Conservation (phyloP, 37 sponge, comb jelly and placozoan genomes). For the Beroe ovata region DNA sequence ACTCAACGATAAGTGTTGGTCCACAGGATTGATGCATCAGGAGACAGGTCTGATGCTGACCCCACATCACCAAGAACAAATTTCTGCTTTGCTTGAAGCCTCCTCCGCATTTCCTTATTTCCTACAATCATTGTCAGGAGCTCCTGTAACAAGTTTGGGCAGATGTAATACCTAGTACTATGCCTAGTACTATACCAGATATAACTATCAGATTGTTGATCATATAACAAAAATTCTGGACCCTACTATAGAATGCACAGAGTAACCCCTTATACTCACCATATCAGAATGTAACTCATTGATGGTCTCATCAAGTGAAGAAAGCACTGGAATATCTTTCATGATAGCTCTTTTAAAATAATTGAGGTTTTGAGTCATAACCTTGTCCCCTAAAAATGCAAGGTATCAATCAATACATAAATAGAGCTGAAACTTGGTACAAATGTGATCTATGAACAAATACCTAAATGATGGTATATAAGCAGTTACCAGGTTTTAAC, state of each 20-base stretch:
- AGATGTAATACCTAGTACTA: no score
- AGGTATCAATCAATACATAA: no score
- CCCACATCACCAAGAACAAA: slow-evolving; percentile 38
- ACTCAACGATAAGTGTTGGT: slow-evolving; percentile 18
- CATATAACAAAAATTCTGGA: no score
- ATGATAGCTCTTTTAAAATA: not conserved
- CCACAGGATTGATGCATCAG: slow-evolving; percentile 22
- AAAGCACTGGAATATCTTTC: not conserved
- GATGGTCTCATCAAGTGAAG: not conserved
- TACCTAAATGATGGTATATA: no score
- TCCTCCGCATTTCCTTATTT: slow-evolving; percentile 24
- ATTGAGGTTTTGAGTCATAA: slow-evolving; percentile 37
- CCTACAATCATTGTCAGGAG: slow-evolving; percentile 30
- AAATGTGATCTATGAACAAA: no score
- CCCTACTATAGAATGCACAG: no score
- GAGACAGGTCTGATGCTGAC: slow-evolving; percentile 11
- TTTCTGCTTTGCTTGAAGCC: slow-evolving; percentile 31
- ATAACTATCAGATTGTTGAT: no score
- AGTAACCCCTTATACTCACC: no score
- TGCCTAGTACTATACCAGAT: no score
- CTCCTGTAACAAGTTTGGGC: not conserved
- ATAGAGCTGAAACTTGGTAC: no score
- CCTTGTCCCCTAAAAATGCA: slow-evolving; percentile 14
- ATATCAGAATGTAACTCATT: not conserved
- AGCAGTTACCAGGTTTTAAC: slow-evolving; percentile 17